Evolutionary conservation across 1,140 invertebrate genomes (phyloP).

Genomic region (Hirudo medicinalis): DNA sequence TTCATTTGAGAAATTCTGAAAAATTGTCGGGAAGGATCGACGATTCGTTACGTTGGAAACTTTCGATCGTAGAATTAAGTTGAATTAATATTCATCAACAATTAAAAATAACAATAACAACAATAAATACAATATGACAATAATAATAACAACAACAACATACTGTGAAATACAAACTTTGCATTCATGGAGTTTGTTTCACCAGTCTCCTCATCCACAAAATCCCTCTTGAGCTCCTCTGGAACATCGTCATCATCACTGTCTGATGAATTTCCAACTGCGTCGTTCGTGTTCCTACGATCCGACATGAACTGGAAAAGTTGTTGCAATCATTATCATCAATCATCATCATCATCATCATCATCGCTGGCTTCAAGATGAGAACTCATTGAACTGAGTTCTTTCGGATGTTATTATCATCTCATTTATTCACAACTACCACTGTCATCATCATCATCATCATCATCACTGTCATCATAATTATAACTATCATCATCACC

Average conservation of each 20-base stretch:
- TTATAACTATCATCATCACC: slow-evolving; percentile 48
- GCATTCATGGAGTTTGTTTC: not conserved
- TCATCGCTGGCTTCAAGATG: not conserved
- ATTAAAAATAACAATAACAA: too few species aligned
- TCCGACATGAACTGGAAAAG: not conserved
- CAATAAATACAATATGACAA: too few species aligned
- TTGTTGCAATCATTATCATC: not conserved
- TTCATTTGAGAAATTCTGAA: too few species aligned
- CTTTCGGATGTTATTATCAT: not conserved
- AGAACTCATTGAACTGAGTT: too few species aligned
- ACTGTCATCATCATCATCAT: slow-evolving; percentile 52
- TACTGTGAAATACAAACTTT: not conserved
- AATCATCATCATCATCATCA: too few species aligned
- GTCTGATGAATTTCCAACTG: slow-evolving; percentile 46
- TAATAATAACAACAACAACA: not conserved
- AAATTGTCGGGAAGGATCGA: too few species aligned
- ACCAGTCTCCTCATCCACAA: slow-evolving; percentile 49
- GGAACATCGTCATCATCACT: slow-evolving; percentile 61
- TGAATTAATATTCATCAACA: too few species aligned
- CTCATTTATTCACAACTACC: too few species aligned
- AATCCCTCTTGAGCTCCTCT: slow-evolving; percentile 56
- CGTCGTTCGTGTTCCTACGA: not conserved
- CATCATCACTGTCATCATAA: slow-evolving; percentile 44
- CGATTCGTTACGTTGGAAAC: too few species aligned
- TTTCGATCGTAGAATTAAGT: too few species aligned